These are phyloP conservation scores for Toxotes chatareus DNA, from an alignment of 2,113 vertebrate species.

Conservation along the genomic window DNA sequence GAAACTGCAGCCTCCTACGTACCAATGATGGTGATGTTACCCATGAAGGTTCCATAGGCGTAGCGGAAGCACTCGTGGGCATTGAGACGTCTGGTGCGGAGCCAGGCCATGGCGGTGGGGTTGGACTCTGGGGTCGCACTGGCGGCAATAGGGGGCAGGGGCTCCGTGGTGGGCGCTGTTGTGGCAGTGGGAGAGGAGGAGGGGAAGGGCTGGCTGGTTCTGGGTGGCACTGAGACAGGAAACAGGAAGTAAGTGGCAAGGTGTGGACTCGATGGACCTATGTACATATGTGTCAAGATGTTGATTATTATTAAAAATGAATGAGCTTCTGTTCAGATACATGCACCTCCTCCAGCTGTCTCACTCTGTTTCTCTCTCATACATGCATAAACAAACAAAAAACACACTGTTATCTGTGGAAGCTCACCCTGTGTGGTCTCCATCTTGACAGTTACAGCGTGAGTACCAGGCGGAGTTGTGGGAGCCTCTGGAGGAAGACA, in stretches of 20 bases:
- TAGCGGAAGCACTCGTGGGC: conserved; percentile 85
- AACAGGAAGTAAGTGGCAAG: neutral
- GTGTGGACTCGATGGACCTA: neutral
- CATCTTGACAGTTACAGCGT: conserved; percentile 57
- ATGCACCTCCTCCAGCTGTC: neutral
- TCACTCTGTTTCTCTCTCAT: neutral
- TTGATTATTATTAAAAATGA: neutral
- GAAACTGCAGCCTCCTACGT: conserved; percentile 12
- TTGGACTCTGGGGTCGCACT: conserved; percentile 28
- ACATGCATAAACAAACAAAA: neutral
- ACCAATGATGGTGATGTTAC: conserved; percentile 88
- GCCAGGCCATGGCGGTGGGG: conserved; percentile 45
- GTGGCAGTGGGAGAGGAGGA: conserved; percentile 25
- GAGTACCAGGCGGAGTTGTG: conserved; percentile 63
- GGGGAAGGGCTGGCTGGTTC: conserved; percentile 35
- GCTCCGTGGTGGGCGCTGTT: conserved; percentile 67
- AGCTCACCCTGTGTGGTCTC: conserved; percentile 76
- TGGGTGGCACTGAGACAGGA: conserved; percentile 48
- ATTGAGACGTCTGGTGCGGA: conserved; percentile 39
- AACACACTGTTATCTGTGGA: neutral
- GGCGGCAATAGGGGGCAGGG: conserved; percentile 44
- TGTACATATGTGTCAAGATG: neutral
- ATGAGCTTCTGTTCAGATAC: neutral
- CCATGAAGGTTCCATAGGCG: conserved; percentile 86
- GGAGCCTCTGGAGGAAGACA: conserved; percentile 55